Percentiles rank a stretch among this genome's conserved stretches.
These are phyloP conservation scores for Pogonophryne albipinna DNA, from an alignment of 2,797 vertebrate genomes.

Conservation along the genomic window DNA sequence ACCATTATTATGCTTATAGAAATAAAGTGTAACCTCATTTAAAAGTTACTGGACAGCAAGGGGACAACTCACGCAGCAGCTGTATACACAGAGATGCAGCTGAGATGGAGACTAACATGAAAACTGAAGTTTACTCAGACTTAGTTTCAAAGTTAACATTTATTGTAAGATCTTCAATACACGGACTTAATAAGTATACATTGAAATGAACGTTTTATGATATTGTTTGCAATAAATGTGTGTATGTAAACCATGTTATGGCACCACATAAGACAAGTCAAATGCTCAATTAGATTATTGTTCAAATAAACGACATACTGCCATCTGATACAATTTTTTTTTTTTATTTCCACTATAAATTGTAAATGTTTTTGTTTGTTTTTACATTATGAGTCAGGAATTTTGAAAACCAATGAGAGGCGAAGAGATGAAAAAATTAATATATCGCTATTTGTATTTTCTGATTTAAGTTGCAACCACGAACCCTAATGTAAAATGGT, in stretches of 20 bases:
- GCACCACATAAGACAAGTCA: background rate
- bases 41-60: background rate
- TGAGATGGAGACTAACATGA: slow-evolving; percentile 14
- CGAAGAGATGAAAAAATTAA: background rate
- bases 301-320: background rate
- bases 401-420: background rate
- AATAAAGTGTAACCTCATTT: background rate
- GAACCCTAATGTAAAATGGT: background rate
- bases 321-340: background rate
- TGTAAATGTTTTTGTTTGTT: background rate
- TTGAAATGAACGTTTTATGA: background rate
- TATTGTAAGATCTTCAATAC: slow-evolving; percentile 18
- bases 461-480: background rate
- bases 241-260: background rate
- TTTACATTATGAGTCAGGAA: background rate
- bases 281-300: background rate
- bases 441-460: background rate
- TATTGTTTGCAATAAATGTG: slow-evolving; percentile 7
- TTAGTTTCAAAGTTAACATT: slow-evolving; percentile 21
- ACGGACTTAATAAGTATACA: slow-evolving; percentile 9
- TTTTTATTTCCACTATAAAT: background rate
- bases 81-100: background rate
- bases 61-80: background rate
- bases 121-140: slow-evolving; percentile 22
- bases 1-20: background rate